Evolutionary conservation across 2,888 invertebrate species (phyloP), one percentile per base, ranked within the genome.

Genomic region (Lasioglossum calceatum): DNA sequence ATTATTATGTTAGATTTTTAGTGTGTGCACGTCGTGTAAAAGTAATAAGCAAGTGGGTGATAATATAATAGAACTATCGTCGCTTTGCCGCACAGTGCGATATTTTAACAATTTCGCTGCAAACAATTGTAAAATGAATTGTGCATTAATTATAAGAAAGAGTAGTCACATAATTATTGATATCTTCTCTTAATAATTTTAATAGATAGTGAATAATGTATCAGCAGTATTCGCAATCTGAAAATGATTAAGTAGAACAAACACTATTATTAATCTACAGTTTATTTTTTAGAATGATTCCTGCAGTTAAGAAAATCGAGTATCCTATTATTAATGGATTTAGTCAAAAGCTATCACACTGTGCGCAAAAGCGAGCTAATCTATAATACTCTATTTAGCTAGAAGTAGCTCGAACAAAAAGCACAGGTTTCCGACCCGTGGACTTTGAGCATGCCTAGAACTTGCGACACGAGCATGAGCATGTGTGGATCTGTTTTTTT

Each of bases 401-500:
- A 64, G 23, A 39, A 39, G 10, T 39, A 70, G 70, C 39, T 70
- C 70, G 10, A 70, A 44, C 44, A 12, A 36, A 36, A 39, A 39
- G 12, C 23, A 70, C 23, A 1, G 14, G 27, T 77, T 67, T 19
- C 80, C 44, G 81, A 82, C 80, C 67, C 84, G 79, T 70, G 32
- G 61, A 86, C 10, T 67, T 84, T 86, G 80, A 87, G 91, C 90
- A 91, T 90, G 91, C 87, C 84, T 84, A 87, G 74, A 87, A 39
- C 81, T 82, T 78, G 85, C 87, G 87, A 87, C 78, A 79, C 77
- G 79, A 85, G 91, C 91, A 91, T 91, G 91, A 84, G 91, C 91
- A 91, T 91, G 91, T 67, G 77, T 76, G 85, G 89, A 85, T 89
- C 70, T 91, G 4, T n/a, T 58, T 58, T 58, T 58, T 58, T 58